These are phyloP conservation scores for Caenorhabditis virilis DNA, from an alignment of 2,888 invertebrate genomes.

Conservation along the genomic window DNA sequence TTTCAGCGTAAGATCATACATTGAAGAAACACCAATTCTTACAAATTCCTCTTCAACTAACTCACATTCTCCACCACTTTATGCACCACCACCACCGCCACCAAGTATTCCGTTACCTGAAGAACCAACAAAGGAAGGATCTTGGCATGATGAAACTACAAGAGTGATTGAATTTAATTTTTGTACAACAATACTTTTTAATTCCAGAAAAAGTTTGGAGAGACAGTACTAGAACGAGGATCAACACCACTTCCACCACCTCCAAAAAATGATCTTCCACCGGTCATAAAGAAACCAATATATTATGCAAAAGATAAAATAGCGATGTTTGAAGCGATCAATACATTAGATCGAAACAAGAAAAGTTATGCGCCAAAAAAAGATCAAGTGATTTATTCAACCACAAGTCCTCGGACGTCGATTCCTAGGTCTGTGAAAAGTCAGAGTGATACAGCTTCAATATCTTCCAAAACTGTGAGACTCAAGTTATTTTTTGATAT, in stretches of 20 bases:
- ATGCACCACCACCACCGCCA: slow-evolving; percentile 31
- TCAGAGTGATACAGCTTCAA: slow-evolving; percentile 9
- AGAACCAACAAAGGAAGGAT: slow-evolving; percentile 7
- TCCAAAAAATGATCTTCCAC: slow-evolving; percentile 28
- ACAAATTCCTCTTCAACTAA: slow-evolving; percentile 3
- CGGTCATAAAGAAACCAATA: slow-evolving; percentile 43
- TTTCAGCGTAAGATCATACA: slow-evolving; percentile 27
- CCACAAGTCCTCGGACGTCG: too few relatives aligned
- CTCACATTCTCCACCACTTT: slow-evolving; percentile 5
- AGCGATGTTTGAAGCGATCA: slow-evolving; percentile 42
- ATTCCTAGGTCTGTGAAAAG: too few relatives aligned
- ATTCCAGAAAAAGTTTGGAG: slow-evolving; percentile 34
- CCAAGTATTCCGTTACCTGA: slow-evolving; percentile 25
- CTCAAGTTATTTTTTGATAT: background rate
- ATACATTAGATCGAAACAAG: slow-evolving; percentile 34
- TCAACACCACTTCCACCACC: slow-evolving; percentile 29
- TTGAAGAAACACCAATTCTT: slow-evolving; percentile 37
- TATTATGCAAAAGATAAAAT: slow-evolving; percentile 49
- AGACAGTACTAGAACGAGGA: slow-evolving; percentile 14
- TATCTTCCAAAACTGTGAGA: slow-evolving; percentile 11
- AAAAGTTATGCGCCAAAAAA: too few relatives aligned
- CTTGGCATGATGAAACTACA: slow-evolving; percentile 24
- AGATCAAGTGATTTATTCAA: background rate
- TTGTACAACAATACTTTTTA: background rate
- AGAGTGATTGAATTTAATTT: slow-evolving; percentile 9